Percentiles rank a stretch among this genome's conserved stretches.
These are phyloP conservation scores for Corythoichthys intestinalis DNA, from an alignment of 2,113 vertebrate species.

Conservation along the genomic window DNA sequence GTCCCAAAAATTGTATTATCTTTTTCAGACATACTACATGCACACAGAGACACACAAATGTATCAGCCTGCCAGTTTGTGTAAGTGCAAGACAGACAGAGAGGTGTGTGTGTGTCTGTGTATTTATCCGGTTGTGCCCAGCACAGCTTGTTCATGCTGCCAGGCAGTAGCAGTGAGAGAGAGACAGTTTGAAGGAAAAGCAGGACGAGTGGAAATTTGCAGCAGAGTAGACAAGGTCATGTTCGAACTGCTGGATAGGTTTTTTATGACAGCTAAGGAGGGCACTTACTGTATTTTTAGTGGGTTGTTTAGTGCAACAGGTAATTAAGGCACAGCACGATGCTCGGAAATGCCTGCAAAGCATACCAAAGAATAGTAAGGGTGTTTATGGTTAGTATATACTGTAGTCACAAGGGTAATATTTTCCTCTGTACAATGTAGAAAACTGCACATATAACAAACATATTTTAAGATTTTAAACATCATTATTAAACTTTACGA, in stretches of 20 bases:
- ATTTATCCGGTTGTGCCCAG: constrained; percentile 46
- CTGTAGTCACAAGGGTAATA: background rate
- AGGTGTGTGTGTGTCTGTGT: constrained; percentile 17
- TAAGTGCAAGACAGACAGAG: constrained; percentile 22
- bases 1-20: constrained; percentile 73
- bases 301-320: constrained; percentile 48
- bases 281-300: constrained; percentile 45
- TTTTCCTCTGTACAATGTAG: background rate
- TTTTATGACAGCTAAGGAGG: constrained; percentile 44
- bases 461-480: background rate
- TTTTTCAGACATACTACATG: constrained; percentile 42
- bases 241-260: constrained; percentile 52
- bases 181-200: constrained; percentile 46
- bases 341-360: constrained; percentile 17
- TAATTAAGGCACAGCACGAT: constrained; percentile 33
- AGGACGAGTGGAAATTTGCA: constrained; percentile 49
- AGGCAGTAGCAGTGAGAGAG: constrained; percentile 41
- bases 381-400: background rate
- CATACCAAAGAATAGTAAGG: constrained; percentile 10
- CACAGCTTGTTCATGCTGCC: constrained; percentile 62
- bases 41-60: constrained; percentile 36
- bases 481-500: background rate
- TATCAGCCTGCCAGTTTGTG: constrained; percentile 40
- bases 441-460: background rate
- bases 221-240: constrained; percentile 53